Base-by-base conservation (phyloP, 2,888 invertebrate species). In the Dasypogon diadema region DNA sequence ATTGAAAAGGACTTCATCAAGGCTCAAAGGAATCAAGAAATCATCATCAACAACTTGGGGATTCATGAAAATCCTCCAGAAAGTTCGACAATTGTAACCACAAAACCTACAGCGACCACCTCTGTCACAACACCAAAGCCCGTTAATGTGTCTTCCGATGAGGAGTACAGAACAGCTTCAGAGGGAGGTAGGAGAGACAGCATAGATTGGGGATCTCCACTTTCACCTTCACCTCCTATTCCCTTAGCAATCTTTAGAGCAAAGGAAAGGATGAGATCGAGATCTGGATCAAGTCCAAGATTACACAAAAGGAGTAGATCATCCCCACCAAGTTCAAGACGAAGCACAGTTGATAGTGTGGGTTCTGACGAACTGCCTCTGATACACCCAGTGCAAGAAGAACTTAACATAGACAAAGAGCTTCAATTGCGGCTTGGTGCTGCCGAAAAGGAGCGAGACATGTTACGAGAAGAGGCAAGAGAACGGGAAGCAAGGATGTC, bases 91-190 rank as follows among this genome's bases (percentile, higher is more conserved):
- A 12, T 58, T 4, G 12, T 37, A 4, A 21, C 30, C 10, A 21
- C 42, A 8, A 63, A 75, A 70, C 68, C 90, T 4, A 90, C 91
- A 10, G 91, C 92, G 0, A 74, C 79, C 14, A 82, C 84, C 0
- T 82, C 91, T 0, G 86, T 90, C 4, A 91, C 92, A 3, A 92
- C 92, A 22, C 90, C 89, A 10, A 89, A 91, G 79, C 91, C 92
- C 1, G 88, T 92, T 14, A 88, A 93, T 12, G 92, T 94, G 82
- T 94, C 94, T 0, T 95, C 95, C 0, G 94, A 95, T 81, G 95
- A 95, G 82, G 95, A 95, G 82, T 95, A 95, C 81, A 88, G 93
- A 82, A 95, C 95, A 0, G 95, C 95, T 8, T 95, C 95, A 0
- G 95, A 95, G 85, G 92, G 93, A 63, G 92, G 92, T 0, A 87